Evolutionary conservation across 2,888 invertebrate genomes (phyloP).

Genomic region (Agriopis marginaria): DNA sequence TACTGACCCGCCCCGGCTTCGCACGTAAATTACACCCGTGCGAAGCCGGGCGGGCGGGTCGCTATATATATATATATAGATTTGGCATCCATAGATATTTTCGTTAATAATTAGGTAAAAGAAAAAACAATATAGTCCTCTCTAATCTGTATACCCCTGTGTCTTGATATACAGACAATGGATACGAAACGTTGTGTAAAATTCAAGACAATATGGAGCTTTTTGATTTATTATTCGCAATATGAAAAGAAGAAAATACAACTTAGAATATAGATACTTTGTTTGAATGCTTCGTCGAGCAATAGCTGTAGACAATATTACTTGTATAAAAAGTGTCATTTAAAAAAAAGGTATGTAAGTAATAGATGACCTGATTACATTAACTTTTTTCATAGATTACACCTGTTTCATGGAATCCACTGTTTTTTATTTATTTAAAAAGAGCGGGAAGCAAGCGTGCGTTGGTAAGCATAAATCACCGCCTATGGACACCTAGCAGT

Average conservation of each 20-base stretch:
- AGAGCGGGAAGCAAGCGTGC: no score
- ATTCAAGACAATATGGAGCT: slow-evolving; percentile 13
- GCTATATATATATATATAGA: no score
- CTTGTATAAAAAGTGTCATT: not conserved
- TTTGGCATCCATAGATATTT: no score
- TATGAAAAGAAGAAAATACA: slow-evolving; percentile 8
- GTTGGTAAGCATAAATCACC: no score
- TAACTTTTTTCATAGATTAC: not conserved
- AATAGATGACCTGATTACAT: not conserved
- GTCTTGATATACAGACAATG: slow-evolving; percentile 13
- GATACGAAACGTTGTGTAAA: slow-evolving; percentile 9
- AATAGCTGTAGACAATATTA: not conserved
- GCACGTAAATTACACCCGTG: no score
- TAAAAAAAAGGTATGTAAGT: not conserved
- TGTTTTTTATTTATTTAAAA: no score
- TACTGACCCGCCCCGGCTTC: no score
- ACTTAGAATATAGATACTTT: not conserved
- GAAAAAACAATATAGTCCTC: not conserved
- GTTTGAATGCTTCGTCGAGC: slow-evolving; percentile 1
- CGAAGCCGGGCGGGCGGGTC: no score
- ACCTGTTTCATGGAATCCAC: no score
- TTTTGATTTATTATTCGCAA: slow-evolving; percentile 18
- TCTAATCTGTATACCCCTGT: not conserved
- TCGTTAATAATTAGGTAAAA: no score
- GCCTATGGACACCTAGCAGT: no score